phyloP scores from a whole-genome alignment of 2,888 invertebrate genomes.

The Folsomia manolachei region DNA sequence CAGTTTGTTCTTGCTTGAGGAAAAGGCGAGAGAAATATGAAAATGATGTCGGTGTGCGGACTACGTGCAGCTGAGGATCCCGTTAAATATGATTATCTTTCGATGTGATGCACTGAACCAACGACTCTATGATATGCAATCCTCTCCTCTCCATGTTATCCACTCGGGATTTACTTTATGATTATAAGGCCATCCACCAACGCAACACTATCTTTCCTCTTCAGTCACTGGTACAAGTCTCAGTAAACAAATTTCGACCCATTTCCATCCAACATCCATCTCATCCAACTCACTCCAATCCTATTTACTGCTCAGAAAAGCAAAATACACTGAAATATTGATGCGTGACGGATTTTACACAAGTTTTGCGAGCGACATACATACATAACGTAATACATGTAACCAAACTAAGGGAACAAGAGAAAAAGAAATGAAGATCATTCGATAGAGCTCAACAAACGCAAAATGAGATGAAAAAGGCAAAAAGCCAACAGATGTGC shows the following conservation, averaged over 20 bases:
- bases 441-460: neutral
- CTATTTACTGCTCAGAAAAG: neutral
- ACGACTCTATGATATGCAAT: slow-evolving; percentile 10
- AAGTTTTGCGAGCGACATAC: neutral
- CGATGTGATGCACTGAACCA: slow-evolving; percentile 6
- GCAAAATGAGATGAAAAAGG: neutral
- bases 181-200: slow-evolving; percentile 3
- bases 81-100: slow-evolving; percentile 16
- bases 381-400: too few species aligned
- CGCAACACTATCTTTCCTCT: neutral
- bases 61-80: slow-evolving; percentile 11
- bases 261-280: neutral
- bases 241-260: neutral
- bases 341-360: neutral
- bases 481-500: neutral
- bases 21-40: neutral
- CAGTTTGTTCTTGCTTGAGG: too few species aligned
- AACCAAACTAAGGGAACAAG: neutral
- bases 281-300: neutral
- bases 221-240: neutral
- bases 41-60: neutral
- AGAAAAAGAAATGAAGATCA: neutral
- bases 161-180: slow-evolving; percentile 16
- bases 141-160: neutral
- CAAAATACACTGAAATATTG: neutral